Evolutionary conservation across 2,113 vertebrate species (phyloP).

Genomic region (Lampris megalopsis): DNA sequence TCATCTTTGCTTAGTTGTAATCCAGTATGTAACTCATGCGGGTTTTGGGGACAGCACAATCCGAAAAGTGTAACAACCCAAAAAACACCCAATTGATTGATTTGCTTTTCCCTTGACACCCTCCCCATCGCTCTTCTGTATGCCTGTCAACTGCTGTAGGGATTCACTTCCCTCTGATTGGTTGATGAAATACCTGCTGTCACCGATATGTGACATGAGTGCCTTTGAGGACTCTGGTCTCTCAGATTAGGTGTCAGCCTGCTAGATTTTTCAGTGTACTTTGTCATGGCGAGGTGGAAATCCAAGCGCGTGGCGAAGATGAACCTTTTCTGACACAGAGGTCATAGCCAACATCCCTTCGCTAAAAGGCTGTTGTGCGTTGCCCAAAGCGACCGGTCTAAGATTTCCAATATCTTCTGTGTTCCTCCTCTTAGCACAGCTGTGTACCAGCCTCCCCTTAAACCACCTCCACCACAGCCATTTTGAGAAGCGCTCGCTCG

Average conservation of each 20-base stretch:
- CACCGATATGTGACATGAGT: background rate
- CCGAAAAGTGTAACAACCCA: slow-evolving; percentile 14
- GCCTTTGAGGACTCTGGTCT: background rate
- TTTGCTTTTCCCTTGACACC: slow-evolving; percentile 28
- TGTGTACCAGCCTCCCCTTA: slow-evolving; percentile 64
- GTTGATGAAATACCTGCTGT: slow-evolving; percentile 12
- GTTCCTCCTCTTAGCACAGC: slow-evolving; percentile 41
- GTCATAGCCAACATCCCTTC: slow-evolving; percentile 21
- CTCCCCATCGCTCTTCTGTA: background rate
- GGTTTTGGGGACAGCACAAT: slow-evolving; percentile 5
- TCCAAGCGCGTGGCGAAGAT: slow-evolving; percentile 5
- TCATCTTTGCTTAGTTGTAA: slow-evolving; percentile 8
- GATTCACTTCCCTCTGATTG: background rate
- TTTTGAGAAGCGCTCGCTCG: slow-evolving; percentile 55
- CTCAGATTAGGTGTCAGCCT: background rate
- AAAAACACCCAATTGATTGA: slow-evolving; percentile 14
- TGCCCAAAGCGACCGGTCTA: slow-evolving; percentile 55
- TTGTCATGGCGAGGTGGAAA: background rate
- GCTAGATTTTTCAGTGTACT: slow-evolving; percentile 7
- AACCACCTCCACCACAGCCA: slow-evolving; percentile 65
- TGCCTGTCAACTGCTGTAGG: slow-evolving; percentile 4
- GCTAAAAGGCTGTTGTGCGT: slow-evolving; percentile 41
- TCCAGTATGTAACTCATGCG: slow-evolving; percentile 2
- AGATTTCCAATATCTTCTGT: slow-evolving; percentile 13
- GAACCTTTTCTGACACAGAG: background rate